Percentiles rank a stretch among this genome's conserved stretches.
These are phyloP conservation scores for Phortica okadai DNA, from an alignment of 2,888 invertebrate species.

Conservation along the genomic window DNA sequence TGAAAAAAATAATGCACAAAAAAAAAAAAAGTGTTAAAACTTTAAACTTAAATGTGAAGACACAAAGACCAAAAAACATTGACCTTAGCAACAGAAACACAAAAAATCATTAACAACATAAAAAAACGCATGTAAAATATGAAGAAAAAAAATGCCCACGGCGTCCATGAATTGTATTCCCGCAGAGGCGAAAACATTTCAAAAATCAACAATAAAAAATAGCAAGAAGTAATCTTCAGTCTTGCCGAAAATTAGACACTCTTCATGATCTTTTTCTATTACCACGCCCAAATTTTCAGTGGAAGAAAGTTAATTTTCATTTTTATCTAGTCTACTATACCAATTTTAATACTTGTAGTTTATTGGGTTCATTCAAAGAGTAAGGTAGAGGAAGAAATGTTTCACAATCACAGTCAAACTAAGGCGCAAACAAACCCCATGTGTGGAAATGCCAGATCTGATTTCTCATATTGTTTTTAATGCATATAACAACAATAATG, in stretches of 20 bases:
- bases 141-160: not conserved
- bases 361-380: not conserved
- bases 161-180: too few species aligned
- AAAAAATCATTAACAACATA: not conserved
- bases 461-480: constrained; percentile 1
- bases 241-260: too few species aligned
- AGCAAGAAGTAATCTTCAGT: too few species aligned
- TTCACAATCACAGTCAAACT: not conserved
- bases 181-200: too few species aligned
- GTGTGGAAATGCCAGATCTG: not conserved
- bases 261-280: too few species aligned
- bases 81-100: constrained; percentile 32
- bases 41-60: not conserved
- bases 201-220: too few species aligned
- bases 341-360: not conserved
- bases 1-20: not conserved
- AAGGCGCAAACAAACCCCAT: constrained; percentile 14
- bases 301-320: not conserved
- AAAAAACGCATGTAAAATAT: not conserved
- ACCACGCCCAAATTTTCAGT: too few species aligned
- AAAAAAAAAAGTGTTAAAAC: not conserved
- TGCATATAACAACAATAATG: not conserved
- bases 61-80: constrained; percentile 18
- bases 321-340: too few species aligned
- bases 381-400: not conserved